phyloP scores from a whole-genome alignment of 2,113 vertebrate species.

The Anhinga rufa region DNA sequence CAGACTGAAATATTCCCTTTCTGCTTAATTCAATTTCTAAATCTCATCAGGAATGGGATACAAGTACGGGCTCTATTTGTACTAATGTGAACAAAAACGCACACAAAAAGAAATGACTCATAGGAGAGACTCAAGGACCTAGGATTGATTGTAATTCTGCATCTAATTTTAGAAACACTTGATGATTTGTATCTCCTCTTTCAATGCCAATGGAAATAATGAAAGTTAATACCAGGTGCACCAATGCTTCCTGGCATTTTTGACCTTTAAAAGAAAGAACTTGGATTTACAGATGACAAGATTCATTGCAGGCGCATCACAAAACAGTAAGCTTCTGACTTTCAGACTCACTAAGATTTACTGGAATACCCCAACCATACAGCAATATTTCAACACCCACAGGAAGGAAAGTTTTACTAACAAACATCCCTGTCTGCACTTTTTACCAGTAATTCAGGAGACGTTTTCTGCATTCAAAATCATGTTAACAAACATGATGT shows the following conservation, averaged over 20 bases:
- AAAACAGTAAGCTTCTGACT: not conserved
- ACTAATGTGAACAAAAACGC: accelerated
- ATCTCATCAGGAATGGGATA: not conserved
- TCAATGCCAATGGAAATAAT: not conserved
- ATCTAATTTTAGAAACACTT: slow-evolving; percentile 28
- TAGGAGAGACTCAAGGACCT: not conserved
- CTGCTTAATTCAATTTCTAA: not conserved
- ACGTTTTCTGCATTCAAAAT: not conserved
- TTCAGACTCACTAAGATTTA: not conserved
- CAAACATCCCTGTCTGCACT: not conserved
- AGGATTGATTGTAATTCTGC: not conserved
- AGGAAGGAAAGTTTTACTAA: not conserved
- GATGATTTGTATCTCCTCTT: slow-evolving; percentile 11
- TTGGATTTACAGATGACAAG: slow-evolving; percentile 8
- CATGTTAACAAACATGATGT: not conserved
- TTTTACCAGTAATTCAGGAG: not conserved
- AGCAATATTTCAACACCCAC: not conserved
- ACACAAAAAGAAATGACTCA: not conserved
- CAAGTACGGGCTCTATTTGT: not conserved
- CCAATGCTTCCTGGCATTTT: not conserved
- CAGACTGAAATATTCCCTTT: not conserved
- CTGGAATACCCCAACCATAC: not conserved
- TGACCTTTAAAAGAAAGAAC: slow-evolving; percentile 20
- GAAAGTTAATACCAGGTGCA: not conserved
- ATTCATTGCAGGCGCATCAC: not conserved